phyloP scores from a whole-genome alignment of 2,888 invertebrate genomes.

The Polietes domitor region DNA sequence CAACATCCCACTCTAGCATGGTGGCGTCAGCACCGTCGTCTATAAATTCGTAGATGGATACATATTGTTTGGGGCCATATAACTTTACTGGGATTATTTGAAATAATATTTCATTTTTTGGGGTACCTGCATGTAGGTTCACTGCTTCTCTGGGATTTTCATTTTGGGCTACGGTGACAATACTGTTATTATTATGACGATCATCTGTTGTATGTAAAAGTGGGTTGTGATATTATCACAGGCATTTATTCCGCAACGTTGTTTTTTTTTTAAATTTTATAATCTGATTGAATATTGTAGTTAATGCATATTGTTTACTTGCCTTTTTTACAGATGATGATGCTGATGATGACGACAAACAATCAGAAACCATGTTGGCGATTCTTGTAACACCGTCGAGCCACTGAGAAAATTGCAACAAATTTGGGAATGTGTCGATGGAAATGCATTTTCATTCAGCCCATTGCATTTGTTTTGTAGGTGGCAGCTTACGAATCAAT shows the following conservation, averaged over 20 bases:
- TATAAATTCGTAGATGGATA: neutral
- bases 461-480: slow-evolving; percentile 3
- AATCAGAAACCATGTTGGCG: slow-evolving; percentile 40
- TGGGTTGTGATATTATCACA: neutral
- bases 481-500: neutral
- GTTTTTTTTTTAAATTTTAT: slow-evolving; percentile 31
- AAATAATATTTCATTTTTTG: slow-evolving; percentile 20
- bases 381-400: slow-evolving; percentile 16
- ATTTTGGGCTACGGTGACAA: neutral
- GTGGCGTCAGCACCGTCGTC: slow-evolving; percentile 23
- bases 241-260: slow-evolving; percentile 30
- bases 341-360: neutral
- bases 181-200: neutral
- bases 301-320: neutral
- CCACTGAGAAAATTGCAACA: slow-evolving; percentile 27
- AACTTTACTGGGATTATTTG: slow-evolving; percentile 51
- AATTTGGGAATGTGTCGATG: neutral
- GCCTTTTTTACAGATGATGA: neutral
- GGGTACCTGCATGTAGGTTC: neutral
- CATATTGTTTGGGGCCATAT: neutral
- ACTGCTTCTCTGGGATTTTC: neutral
- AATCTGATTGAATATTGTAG: neutral
- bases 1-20: slow-evolving; percentile 4
- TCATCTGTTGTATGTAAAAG: slow-evolving; percentile 15
- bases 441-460: neutral